These are phyloP conservation scores for Pitangus sulphuratus DNA, from an alignment of 2,797 vertebrate genomes.

Conservation along the genomic window DNA sequence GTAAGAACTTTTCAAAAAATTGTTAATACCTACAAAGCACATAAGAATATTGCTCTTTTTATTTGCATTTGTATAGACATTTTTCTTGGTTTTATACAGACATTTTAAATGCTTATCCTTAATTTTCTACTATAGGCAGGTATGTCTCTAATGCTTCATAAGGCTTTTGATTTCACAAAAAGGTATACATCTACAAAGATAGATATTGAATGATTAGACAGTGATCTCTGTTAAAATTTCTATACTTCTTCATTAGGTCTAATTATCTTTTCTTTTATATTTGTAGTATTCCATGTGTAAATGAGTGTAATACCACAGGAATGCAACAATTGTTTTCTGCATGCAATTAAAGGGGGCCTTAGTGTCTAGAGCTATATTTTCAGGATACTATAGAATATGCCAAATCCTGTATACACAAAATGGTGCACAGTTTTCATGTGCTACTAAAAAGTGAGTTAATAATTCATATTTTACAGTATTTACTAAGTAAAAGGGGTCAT, in stretches of 20 bases:
- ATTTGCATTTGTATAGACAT: not conserved
- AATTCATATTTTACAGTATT: conserved; percentile 44
- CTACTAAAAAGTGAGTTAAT: not conserved
- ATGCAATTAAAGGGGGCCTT: not conserved
- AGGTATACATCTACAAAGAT: not conserved
- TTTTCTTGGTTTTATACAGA: not conserved
- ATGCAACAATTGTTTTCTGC: not conserved
- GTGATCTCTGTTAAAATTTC: not conserved
- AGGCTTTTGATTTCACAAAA: not conserved
- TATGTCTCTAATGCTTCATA: not conserved
- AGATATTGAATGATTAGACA: not conserved
- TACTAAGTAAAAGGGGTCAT: conserved; percentile 49
- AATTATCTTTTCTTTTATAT: not conserved
- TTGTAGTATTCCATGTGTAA: not conserved
- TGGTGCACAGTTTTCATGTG: not conserved
- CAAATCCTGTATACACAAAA: not conserved
- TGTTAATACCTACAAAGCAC: not conserved
- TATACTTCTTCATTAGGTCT: not conserved
- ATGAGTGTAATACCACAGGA: not conserved
- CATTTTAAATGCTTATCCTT: not conserved
- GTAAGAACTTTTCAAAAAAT: not conserved
- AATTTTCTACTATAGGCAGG: not conserved
- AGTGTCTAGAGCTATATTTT: not conserved
- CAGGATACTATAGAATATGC: not conserved
- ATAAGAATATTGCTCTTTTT: not conserved